Evolutionary conservation across 37 sponge, comb jelly and placozoan species (phyloP).

Genomic region (Ephydatia muelleri): DNA sequence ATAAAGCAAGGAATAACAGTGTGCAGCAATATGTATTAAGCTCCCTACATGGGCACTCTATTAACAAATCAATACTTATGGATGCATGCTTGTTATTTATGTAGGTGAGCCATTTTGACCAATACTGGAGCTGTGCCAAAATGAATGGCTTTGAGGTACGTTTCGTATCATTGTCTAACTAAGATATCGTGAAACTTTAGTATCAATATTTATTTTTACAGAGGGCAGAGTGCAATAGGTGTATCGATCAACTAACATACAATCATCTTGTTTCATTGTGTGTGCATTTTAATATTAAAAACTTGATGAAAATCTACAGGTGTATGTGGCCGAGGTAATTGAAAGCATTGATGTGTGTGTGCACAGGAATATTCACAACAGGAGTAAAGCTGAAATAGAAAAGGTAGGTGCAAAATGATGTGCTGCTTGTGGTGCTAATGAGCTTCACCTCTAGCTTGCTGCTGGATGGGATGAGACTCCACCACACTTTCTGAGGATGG

Average conservation of each 20-base stretch:
- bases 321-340: slow-evolving; percentile 82
- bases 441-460: slow-evolving; percentile 43
- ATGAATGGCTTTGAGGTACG: slow-evolving; percentile 79
- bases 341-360: slow-evolving; percentile 69
- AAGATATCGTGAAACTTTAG: no score
- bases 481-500: slow-evolving; percentile 62
- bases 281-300: not conserved
- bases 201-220: no score
- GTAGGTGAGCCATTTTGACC: slow-evolving; percentile 75
- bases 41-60: no score
- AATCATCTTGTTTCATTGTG: not conserved
- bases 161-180: no score
- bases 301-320: slow-evolving; percentile 25
- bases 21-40: no score
- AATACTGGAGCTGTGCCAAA: slow-evolving; percentile 85
- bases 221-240: no score
- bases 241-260: not conserved
- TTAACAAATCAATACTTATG: no score
- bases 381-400: slow-evolving; percentile 64
- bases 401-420: slow-evolving; percentile 45
- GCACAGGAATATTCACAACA: slow-evolving; percentile 65
- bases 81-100: not conserved
- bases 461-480: slow-evolving; percentile 79
- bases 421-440: no score
- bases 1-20: no score